Conservation (phyloP, 1,140 invertebrate species). For the Mylabris phalerata region DNA sequence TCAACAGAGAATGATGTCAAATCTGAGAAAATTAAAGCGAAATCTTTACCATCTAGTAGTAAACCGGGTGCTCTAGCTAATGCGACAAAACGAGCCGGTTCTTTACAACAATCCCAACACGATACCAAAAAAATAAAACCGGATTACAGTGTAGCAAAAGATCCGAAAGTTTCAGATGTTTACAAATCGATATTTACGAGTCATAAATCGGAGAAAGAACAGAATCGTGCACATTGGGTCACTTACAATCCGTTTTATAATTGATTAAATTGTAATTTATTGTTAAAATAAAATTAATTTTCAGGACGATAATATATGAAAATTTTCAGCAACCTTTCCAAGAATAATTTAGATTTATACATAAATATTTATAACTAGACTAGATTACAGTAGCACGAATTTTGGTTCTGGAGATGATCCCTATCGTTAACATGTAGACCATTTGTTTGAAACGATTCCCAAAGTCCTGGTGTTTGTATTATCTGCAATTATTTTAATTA, state of each 20-base stretch:
- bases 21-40: constrained; percentile 22
- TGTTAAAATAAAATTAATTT: neutral
- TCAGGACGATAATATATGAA: no score
- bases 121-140: constrained; percentile 63
- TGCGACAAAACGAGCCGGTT: constrained; percentile 9
- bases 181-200: constrained; percentile 94
- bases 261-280: constrained; percentile 41
- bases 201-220: constrained; percentile 77
- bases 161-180: constrained; percentile 82
- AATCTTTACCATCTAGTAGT: neutral
- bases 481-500: constrained; percentile 43
- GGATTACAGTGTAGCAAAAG: constrained; percentile 81
- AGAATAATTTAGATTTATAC: neutral
- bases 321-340: neutral
- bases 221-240: constrained; percentile 91
- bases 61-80: neutral
- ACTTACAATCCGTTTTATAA: constrained; percentile 97
- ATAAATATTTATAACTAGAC: constrained; percentile 18
- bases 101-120: constrained; percentile 10
- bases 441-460: constrained; percentile 43
- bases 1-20: constrained; percentile 23
- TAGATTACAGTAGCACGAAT: constrained; percentile 37
- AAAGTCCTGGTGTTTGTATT: constrained; percentile 55
- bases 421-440: constrained; percentile 34
- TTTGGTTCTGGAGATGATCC: constrained; percentile 26